Conservation (phyloP, 2,797 vertebrate species). For the Clarias pachynema region DNA sequence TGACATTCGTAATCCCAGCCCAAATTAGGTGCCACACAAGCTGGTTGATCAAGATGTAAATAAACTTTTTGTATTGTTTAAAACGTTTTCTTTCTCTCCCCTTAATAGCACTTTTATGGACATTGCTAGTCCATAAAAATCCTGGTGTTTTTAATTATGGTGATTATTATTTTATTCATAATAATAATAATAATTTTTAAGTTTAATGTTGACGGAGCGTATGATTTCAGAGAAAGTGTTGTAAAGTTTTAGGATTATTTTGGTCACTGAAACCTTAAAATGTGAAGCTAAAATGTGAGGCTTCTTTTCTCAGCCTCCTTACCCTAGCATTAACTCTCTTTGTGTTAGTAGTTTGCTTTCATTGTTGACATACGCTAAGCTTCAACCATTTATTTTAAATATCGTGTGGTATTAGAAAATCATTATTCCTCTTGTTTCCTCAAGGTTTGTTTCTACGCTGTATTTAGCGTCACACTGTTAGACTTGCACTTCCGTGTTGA, state of each 20-base stretch:
- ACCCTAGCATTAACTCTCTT: slow-evolving; percentile 28
- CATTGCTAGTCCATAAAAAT: background rate
- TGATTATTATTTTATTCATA: background rate
- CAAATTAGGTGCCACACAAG: background rate
- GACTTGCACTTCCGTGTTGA: background rate
- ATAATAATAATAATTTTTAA: background rate
- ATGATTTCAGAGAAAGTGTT: slow-evolving; percentile 21
- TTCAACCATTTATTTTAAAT: background rate
- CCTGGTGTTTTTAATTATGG: background rate
- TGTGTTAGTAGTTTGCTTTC: slow-evolving; percentile 17
- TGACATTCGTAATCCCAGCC: no score
- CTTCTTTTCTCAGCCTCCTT: slow-evolving; percentile 26
- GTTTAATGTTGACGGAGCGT: background rate
- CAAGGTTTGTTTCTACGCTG: background rate
- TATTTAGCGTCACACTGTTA: background rate
- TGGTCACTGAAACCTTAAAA: slow-evolving; percentile 53
- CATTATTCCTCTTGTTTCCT: background rate
- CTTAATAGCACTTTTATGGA: background rate
- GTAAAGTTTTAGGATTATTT: slow-evolving; percentile 45
- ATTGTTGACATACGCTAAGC: background rate
- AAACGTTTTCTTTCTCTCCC: background rate
- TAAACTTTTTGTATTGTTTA: background rate
- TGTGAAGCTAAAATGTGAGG: slow-evolving; percentile 32
- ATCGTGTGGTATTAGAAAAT: background rate
- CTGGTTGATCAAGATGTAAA: background rate